Conservation (phyloP, 1,140 invertebrate species). For the Lethocerus indicus region DNA sequence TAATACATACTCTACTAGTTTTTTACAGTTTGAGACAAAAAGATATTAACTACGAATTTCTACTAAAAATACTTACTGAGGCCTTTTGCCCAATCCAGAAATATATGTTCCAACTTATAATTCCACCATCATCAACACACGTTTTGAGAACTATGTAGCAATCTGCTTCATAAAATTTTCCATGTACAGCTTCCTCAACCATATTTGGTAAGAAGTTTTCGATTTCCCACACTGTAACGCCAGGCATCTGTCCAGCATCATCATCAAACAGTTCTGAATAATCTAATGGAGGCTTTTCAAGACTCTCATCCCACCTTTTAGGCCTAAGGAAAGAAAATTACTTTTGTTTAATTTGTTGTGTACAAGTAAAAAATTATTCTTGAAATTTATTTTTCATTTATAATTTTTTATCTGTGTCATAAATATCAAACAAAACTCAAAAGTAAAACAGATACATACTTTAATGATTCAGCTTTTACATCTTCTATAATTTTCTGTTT, state of each 20-base stretch:
- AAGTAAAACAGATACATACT: constrained; percentile 20
- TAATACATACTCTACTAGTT: neutral
- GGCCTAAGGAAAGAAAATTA: constrained; percentile 32
- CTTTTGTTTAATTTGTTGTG: neutral
- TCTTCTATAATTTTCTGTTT: constrained; percentile 39
- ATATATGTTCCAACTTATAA: constrained; percentile 86
- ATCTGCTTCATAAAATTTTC: constrained; percentile 98
- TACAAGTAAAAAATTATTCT: neutral
- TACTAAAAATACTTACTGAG: constrained; percentile 40
- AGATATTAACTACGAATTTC: neutral
- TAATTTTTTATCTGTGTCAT: neutral
- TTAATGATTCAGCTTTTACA: constrained; percentile 46
- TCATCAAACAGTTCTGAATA: constrained; percentile 99
- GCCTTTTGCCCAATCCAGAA: constrained; percentile 98
- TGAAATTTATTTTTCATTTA: neutral
- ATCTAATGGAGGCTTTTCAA: constrained; percentile 92
- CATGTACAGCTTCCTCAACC: constrained; percentile 47
- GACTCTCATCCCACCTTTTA: constrained; percentile 80
- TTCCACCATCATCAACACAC: constrained; percentile 65
- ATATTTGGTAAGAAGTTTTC: constrained; percentile 96
- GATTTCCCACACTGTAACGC: constrained; percentile 90
- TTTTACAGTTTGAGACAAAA: neutral
- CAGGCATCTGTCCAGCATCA: constrained; percentile 81
- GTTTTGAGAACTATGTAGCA: constrained; percentile 98
- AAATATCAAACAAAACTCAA: neutral